Evolutionary conservation across 2,888 invertebrate species (phyloP), one percentile per base, ranked within the genome.

Genomic region (Spialia ferax): DNA sequence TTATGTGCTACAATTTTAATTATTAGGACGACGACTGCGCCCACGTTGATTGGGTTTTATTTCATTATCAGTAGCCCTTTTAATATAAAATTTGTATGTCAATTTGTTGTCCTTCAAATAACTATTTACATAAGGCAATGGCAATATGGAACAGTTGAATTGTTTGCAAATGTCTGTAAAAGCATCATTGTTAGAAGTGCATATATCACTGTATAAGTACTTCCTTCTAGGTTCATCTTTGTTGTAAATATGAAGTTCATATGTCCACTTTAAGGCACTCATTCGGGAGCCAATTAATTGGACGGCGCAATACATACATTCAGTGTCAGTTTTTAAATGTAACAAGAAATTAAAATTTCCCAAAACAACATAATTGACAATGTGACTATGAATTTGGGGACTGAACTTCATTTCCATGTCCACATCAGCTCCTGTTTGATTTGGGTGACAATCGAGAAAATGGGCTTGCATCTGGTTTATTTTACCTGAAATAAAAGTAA

Each of bases 221-320:
- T 89, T 90, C 38, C 87, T 83, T 0, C 83, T 79, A 0, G 83
- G 83, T 29, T 86, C 75, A 0, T 72, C 75, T 74, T 92, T 91
- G 54, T 90, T 85, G 69, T 84, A 93, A 1, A 92, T 68, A 7
- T 91, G 86, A 0, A 92, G 71, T 69, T 91, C 87, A 63, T 89
- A 92, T 0, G 65, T 71, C 92, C 92, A 93, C 71, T 89, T 90
- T 0, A 72, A 62, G 0, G 91, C 90, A 69, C 86, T 86, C 0
- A 74, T 38, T 18, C 76, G 76, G 0, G 88, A 86, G 0, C 91
- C 88, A 0, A 89, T 69, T 0, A 89, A 73, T 61, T 90, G 89
- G 0, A 77, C 80, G 0, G 80, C 70, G 79, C 90, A 83, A 69
- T 76, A 87, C 1, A 91, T 69, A n/a, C 72, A 77, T 1, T 78